Evolutionary conservation across 2,113 vertebrate genomes (phyloP), one percentile per base, ranked within the genome.

Genomic region (Paracanthobrama guichenoti): DNA sequence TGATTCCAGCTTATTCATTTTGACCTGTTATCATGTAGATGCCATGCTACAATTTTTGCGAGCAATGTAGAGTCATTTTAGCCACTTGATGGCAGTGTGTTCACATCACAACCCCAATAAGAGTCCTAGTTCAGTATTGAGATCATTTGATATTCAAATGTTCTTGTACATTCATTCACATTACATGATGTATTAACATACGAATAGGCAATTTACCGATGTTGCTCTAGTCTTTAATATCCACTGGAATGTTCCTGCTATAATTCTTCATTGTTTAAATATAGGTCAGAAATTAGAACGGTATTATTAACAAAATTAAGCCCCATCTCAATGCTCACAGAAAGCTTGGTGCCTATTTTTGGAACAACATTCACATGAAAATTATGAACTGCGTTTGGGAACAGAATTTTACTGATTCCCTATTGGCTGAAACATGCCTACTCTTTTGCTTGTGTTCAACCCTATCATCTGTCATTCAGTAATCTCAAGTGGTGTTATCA

Each of bases 71-170:
- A 79, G 39, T 28, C 24, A 31, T 6, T 62, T 72, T 72, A 31
- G 10, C 55, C 86, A 74, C 74, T n/a, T 83, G 84, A 62, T 85
- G 86, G 75, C 59, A 60, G 18, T 75, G 20, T 24, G 53, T 73
- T 74, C 46, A 66, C 74, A 83, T 26, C 6, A 57, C 55, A 66
- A 8, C 13, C 3, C 18, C 24, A 11, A 24, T 10, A 71, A 24
- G 39, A 44, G 10, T 44, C 20, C 6, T 44, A 46, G 13, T 46
- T 46, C 22, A 46, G n/a, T 72, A 44, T 39, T 18, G 28, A 31
- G 26, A 55, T 22, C 28, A 39, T 59, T 78, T 39, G 18, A 55
- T 78, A 78, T 78, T 59, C 14, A 78, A 78, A 78, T 77, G 2
- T 31, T 22, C 2, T 39, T 12, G 10, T 74, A 12, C 48, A n/a